These are phyloP conservation scores for Procavia capensis DNA, from an alignment of 2,113 vertebrate genomes.

Conservation along the genomic window DNA sequence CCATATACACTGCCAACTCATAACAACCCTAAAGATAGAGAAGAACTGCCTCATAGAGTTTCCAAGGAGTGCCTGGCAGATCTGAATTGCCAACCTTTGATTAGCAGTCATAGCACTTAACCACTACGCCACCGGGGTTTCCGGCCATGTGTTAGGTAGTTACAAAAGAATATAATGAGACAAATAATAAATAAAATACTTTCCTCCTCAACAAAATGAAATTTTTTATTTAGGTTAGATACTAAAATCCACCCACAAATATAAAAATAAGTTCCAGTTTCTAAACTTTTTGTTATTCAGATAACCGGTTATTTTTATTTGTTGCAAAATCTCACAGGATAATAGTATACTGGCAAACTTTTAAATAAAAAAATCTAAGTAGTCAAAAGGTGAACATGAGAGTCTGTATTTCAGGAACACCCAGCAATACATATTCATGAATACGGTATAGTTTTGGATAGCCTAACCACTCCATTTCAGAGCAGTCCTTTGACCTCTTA, in stretches of 20 bases:
- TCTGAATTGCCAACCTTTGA: no score
- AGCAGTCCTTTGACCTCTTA: background rate
- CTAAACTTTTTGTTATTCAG: background rate
- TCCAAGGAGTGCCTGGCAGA: no score
- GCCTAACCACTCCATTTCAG: background rate
- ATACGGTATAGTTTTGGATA: background rate
- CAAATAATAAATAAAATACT: constrained; percentile 48
- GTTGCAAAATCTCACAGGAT: constrained; percentile 13
- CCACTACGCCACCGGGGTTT: no score
- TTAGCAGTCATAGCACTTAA: no score
- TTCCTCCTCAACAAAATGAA: background rate
- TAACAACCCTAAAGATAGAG: no score
- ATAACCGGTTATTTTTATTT: background rate
- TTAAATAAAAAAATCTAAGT: background rate
- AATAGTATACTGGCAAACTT: background rate
- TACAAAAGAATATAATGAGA: constrained; percentile 53
- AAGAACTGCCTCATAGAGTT: no score
- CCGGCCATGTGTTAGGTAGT: background rate
- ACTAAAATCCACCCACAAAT: background rate
- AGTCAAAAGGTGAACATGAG: constrained; percentile 16
- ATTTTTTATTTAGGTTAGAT: background rate
- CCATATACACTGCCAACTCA: no score
- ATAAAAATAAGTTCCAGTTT: constrained; percentile 34
- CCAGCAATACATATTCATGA: background rate
- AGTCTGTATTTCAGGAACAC: background rate